A percentile compares a stretch with the other conserved stretches of the same genome.
Conservation (phyloP, 2,888 invertebrate species). For the Trypoxylon attenuatum region DNA sequence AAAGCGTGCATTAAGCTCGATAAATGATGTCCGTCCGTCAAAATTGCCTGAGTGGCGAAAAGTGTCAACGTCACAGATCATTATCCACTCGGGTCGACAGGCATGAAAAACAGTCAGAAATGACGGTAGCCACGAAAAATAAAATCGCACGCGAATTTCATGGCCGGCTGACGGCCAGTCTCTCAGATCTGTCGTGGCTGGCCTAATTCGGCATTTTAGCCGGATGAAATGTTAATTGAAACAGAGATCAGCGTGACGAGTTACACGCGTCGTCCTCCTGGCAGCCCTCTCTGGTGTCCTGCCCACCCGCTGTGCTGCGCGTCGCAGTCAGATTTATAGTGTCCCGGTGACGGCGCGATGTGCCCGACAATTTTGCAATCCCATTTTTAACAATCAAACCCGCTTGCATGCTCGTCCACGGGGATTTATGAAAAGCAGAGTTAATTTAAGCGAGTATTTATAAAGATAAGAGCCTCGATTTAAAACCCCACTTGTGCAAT, state of each 20-base stretch:
- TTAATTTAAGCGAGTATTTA: not conserved
- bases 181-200: not conserved
- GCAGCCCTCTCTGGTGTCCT: not conserved
- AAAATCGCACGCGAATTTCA: not conserved
- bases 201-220: slow-evolving; percentile 16
- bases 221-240: slow-evolving; percentile 41
- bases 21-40: not conserved
- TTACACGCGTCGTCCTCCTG: slow-evolving; percentile 12
- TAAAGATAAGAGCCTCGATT: not conserved
- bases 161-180: not conserved
- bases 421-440: not conserved
- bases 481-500: not conserved
- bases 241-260: slow-evolving; percentile 33
- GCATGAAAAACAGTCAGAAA: too few species aligned
- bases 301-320: not conserved
- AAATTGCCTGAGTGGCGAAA: not conserved
- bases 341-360: not conserved
- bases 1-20: not conserved
- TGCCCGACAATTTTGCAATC: not conserved
- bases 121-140: too few species aligned
- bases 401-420: not conserved
- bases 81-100: not conserved
- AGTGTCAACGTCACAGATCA: not conserved
- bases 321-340: not conserved
- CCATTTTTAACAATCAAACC: not conserved